These are phyloP conservation scores for Plotosus lineatus DNA, from an alignment of 2,113 vertebrate species.

Conservation along the genomic window DNA sequence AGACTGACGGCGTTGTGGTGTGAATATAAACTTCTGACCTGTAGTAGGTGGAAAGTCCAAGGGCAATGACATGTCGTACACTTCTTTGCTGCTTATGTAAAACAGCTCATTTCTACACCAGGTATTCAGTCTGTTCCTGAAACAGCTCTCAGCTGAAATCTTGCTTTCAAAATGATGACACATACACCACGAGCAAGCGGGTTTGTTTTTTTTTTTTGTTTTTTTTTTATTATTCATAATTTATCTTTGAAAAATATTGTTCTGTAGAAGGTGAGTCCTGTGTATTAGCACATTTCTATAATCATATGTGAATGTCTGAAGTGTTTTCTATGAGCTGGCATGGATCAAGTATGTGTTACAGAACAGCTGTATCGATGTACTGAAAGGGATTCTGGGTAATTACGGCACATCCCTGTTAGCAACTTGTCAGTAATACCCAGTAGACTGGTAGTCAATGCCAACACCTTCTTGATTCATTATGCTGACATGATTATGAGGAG, in stretches of 20 bases:
- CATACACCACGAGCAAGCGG: not conserved
- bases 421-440: not conserved
- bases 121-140: not conserved
- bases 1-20: not conserved
- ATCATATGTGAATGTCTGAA: slow-evolving; percentile 7
- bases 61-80: not conserved
- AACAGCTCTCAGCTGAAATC: not conserved
- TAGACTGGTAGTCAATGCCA: slow-evolving; percentile 3
- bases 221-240: not conserved
- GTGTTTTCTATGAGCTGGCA: slow-evolving; percentile 7
- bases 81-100: not conserved
- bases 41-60: not conserved
- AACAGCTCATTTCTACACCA: not conserved
- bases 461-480: slow-evolving; percentile 25
- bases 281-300: slow-evolving; percentile 19
- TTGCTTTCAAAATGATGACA: slow-evolving; percentile 1
- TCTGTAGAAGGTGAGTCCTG: slow-evolving; percentile 13
- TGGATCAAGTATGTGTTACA: not conserved
- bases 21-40: not conserved
- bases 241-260: slow-evolving; percentile 5
- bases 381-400: slow-evolving; percentile 5
- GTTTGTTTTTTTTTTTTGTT: not conserved
- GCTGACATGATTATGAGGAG: not conserved
- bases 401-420: not conserved
- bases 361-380: not conserved